These are phyloP conservation scores for Coregonus sp. DNA, from an alignment of 2,797 vertebrate species.

Conservation along the genomic window DNA sequence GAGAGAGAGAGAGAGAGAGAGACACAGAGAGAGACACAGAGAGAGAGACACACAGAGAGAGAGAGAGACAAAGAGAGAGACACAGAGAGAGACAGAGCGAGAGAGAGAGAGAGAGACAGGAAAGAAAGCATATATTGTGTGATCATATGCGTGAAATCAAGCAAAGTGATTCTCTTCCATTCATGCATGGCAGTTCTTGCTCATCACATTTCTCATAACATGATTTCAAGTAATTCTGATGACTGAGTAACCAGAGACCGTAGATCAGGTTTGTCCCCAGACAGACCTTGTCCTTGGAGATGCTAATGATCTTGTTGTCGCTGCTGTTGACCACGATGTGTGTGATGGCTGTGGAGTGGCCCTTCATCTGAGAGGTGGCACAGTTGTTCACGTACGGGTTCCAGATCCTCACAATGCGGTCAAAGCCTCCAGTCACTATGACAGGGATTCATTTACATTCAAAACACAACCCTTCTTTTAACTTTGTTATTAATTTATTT, in stretches of 20 bases:
- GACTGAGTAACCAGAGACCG: too few species aligned
- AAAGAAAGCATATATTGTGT: neutral
- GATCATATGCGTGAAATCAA: neutral
- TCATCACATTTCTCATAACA: too few species aligned
- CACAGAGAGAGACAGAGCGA: neutral
- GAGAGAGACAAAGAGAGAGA: too few species aligned
- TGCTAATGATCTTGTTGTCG: constrained; percentile 57
- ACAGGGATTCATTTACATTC: neutral
- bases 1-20: too few species aligned
- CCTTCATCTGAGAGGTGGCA: constrained; percentile 61
- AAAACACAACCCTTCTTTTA: neutral
- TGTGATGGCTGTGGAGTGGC: constrained; percentile 60
- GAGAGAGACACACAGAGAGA: too few species aligned
- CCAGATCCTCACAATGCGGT: constrained; percentile 61
- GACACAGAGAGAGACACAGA: too few species aligned
- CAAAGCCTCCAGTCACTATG: constrained; percentile 61
- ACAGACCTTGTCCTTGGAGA: constrained; percentile 69
- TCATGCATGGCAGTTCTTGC: too few species aligned
- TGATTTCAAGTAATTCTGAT: neutral
- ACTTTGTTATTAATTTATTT: neutral
- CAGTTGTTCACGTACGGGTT: constrained; percentile 58
- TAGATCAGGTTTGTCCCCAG: neutral
- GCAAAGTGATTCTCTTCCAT: too few species aligned
- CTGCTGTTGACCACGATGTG: constrained; percentile 47
- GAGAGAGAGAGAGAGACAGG: neutral